phyloP scores from a whole-genome alignment of 2,797 vertebrate genomes.

The Sebastes cheni region DNA sequence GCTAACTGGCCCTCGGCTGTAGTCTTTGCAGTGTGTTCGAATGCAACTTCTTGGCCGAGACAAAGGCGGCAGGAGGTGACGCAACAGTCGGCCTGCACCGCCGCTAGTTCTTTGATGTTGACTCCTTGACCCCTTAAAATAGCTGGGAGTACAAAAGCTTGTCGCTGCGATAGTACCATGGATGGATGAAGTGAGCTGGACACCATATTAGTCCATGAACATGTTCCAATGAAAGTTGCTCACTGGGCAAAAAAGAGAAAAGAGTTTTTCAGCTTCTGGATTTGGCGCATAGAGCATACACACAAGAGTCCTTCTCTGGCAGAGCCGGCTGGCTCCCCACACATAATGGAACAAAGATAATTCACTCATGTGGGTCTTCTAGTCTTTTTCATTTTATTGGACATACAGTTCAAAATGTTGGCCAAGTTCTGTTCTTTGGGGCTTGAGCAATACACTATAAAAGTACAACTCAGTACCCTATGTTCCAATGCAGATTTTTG shows the following conservation, averaged over 20 bases:
- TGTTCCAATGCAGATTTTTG: background rate
- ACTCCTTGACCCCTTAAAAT: background rate
- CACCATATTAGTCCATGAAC: background rate
- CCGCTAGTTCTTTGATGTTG: too few species aligned
- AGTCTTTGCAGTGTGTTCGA: too few species aligned
- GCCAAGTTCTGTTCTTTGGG: background rate
- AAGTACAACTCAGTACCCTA: background rate
- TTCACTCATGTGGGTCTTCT: background rate
- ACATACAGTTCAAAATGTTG: background rate
- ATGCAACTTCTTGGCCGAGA: too few species aligned
- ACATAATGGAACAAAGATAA: background rate
- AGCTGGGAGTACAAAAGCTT: background rate
- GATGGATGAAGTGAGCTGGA: background rate
- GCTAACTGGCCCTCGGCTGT: too few species aligned
- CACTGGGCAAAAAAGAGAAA: background rate
- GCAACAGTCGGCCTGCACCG: too few species aligned
- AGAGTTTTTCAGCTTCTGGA: background rate
- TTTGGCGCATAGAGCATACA: background rate
- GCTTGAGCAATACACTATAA: background rate
- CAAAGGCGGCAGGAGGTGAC: too few species aligned
- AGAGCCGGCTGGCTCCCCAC: background rate
- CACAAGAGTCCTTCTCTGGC: background rate
- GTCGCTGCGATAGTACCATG: background rate
- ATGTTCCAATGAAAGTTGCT: background rate
- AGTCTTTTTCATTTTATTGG: background rate